Evolutionary conservation across 2,888 invertebrate species (phyloP).

Genomic region (Tipula unca): DNA sequence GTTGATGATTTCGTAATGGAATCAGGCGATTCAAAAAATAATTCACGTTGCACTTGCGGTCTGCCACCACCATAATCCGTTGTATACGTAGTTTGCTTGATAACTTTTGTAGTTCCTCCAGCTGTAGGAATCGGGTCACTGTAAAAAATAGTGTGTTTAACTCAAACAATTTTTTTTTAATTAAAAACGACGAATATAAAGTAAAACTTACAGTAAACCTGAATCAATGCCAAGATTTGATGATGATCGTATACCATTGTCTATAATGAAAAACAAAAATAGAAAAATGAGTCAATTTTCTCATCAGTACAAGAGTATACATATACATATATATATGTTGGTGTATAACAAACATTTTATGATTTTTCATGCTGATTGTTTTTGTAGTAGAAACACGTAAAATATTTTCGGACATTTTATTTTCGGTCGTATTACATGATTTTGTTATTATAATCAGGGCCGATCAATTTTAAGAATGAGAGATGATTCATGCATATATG

Average conservation of each 20-base stretch:
- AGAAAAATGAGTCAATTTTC: slow-evolving; percentile 14
- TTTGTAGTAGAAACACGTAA: slow-evolving; percentile 25
- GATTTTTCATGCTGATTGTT: slow-evolving; percentile 32
- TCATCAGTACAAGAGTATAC: neutral
- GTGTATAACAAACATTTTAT: neutral
- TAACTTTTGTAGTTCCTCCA: slow-evolving; percentile 37
- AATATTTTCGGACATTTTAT: neutral
- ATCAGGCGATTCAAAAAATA: slow-evolving; percentile 26
- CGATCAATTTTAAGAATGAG: neutral
- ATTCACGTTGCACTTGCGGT: slow-evolving; percentile 26
- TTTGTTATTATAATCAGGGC: neutral
- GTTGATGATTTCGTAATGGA: slow-evolving; percentile 16
- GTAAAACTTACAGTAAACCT: slow-evolving; percentile 26
- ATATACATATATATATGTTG: neutral
- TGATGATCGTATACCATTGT: slow-evolving; percentile 23
- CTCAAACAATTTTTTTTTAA: neutral
- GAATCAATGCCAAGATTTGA: slow-evolving; percentile 26
- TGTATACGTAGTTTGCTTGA: slow-evolving; percentile 27
- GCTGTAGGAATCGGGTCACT: slow-evolving; percentile 33
- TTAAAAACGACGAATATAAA: neutral
- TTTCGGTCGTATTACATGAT: neutral
- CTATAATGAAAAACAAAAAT: slow-evolving; percentile 22
- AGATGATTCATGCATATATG: neutral
- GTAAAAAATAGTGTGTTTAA: neutral
- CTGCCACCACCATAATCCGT: slow-evolving; percentile 20